Conservation (phyloP, 2,888 invertebrate species). For the Leucania comma region DNA sequence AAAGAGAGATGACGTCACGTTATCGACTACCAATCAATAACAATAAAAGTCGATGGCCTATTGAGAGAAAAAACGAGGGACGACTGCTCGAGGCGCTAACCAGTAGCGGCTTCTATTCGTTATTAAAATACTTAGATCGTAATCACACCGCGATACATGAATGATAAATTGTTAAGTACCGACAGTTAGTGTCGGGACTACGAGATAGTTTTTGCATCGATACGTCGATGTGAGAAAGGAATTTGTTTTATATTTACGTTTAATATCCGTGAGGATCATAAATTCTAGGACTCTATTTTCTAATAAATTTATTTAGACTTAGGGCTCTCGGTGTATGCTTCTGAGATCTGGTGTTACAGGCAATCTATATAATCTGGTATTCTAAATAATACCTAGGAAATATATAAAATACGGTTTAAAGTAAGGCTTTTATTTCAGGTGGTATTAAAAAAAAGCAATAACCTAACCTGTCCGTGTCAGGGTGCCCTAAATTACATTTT, state of each 20-base stretch:
- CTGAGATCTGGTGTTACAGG: too few relatives aligned
- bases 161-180: slow-evolving; percentile 66
- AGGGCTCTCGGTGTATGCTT: too few relatives aligned
- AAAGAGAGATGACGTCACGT: slow-evolving; percentile 56
- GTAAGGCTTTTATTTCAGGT: too few relatives aligned
- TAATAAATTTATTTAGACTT: not conserved
- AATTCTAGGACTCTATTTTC: not conserved
- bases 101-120: slow-evolving; percentile 78
- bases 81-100: slow-evolving; percentile 77
- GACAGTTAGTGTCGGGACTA: slow-evolving; percentile 57
- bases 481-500: too few relatives aligned
- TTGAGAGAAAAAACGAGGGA: slow-evolving; percentile 62
- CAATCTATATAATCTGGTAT: too few relatives aligned
- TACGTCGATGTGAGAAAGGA: slow-evolving; percentile 24
- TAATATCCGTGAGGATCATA: slow-evolving; percentile 9
- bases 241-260: slow-evolving; percentile 29
- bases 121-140: slow-evolving; percentile 75
- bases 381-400: too few relatives aligned
- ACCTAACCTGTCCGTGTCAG: too few relatives aligned
- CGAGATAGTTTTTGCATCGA: slow-evolving; percentile 53
- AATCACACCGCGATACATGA: slow-evolving; percentile 68
- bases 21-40: slow-evolving; percentile 66
- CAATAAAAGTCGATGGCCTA: slow-evolving; percentile 66
- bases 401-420: too few relatives aligned
- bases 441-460: too few relatives aligned